Evolutionary conservation across 2,113 vertebrate genomes (phyloP).

Genomic region (Galbula dea): DNA sequence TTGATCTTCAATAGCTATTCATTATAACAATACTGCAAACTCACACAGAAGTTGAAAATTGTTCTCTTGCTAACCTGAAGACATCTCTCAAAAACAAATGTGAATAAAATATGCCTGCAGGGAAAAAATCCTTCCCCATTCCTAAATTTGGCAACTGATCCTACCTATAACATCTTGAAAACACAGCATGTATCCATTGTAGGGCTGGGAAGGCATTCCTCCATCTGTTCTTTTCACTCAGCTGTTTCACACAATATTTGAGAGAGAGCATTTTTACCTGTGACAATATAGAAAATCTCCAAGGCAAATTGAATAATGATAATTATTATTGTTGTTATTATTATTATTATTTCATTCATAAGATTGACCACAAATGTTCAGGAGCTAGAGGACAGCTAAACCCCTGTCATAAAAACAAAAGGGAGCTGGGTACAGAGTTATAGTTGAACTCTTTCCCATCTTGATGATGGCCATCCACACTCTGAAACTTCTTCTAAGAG

Average conservation of each 20-base stretch:
- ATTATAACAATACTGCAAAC: background rate
- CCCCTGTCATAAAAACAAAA: background rate
- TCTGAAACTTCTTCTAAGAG: background rate
- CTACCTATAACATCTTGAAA: conserved; percentile 6
- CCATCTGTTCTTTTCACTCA: conserved; percentile 2
- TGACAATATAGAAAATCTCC: background rate
- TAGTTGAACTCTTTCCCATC: background rate
- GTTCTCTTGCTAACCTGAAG: background rate
- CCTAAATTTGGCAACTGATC: background rate
- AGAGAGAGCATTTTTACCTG: background rate
- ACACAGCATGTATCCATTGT: background rate
- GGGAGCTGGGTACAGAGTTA: background rate
- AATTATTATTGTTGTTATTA: background rate
- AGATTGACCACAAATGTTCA: background rate
- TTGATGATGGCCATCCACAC: background rate
- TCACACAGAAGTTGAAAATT: background rate
- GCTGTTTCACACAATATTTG: background rate
- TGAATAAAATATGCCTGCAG: background rate
- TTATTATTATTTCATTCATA: background rate
- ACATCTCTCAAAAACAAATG: background rate
- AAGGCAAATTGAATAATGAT: background rate
- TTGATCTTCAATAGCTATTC: background rate
- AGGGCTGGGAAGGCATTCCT: background rate
- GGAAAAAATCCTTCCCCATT: background rate
- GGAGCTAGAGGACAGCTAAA: background rate